phyloP scores from a whole-genome alignment of 1,140 invertebrate species.

The Agrilus planipennis region DNA sequence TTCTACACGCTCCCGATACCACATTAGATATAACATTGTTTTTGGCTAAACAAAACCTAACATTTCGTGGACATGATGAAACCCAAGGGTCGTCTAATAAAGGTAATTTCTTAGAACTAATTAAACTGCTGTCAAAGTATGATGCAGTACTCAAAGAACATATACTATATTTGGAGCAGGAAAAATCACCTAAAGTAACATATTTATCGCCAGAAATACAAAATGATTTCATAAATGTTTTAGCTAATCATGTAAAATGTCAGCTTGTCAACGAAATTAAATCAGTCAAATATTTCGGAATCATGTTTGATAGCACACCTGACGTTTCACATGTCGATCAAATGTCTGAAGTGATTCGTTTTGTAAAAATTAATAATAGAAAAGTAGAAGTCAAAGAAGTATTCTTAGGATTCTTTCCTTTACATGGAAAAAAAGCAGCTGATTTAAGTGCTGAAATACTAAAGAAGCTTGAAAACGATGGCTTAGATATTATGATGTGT shows the following conservation, averaged over 20 bases:
- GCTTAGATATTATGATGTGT: background rate
- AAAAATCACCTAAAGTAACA: too few species aligned
- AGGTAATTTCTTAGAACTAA: background rate
- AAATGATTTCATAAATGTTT: too few species aligned
- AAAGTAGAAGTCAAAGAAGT: background rate
- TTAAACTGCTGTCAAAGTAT: background rate
- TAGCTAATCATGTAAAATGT: too few species aligned
- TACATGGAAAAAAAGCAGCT: background rate
- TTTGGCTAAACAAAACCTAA: constrained; percentile 6
- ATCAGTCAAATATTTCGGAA: constrained; percentile 2
- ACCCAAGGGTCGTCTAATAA: background rate
- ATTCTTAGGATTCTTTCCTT: background rate
- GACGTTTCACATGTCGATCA: constrained; percentile 5
- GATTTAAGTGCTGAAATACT: background rate
- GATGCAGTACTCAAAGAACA: background rate
- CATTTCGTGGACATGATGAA: constrained; percentile 1
- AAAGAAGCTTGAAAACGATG: background rate
- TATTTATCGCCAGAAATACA: too few species aligned
- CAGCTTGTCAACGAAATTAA: too few species aligned
- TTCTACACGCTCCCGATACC: too few species aligned
- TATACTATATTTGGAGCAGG: too few species aligned
- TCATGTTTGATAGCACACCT: constrained; percentile 8
- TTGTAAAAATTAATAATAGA: constrained; percentile 4
- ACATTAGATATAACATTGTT: constrained; percentile 3
- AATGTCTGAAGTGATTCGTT: constrained; percentile 7